Evolutionary conservation across 2,797 vertebrate species (phyloP).

Genomic region (Ficedula albicollis): DNA sequence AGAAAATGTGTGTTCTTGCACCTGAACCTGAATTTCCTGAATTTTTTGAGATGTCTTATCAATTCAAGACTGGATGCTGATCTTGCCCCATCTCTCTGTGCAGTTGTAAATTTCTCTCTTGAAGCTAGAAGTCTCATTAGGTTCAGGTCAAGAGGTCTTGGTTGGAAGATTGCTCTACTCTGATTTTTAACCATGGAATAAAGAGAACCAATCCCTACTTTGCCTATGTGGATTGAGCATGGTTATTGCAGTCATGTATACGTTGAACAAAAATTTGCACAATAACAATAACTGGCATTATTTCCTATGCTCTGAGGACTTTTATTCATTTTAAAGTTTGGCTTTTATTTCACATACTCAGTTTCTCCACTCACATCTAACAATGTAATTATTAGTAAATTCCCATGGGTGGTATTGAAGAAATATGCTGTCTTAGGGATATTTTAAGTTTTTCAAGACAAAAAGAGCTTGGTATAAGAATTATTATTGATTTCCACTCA

Average conservation of each 20-base stretch:
- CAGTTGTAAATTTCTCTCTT: background rate
- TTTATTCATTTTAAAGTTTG: background rate
- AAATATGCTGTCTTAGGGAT: constrained; percentile 15
- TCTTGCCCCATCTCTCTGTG: background rate
- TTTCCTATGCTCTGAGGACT: background rate
- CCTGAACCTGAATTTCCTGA: background rate
- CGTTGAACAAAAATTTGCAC: background rate
- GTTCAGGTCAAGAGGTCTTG: background rate
- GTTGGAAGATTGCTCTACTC: background rate
- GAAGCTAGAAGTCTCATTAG: background rate
- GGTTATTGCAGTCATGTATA: background rate
- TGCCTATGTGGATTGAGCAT: background rate
- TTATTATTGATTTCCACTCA: constrained; percentile 61
- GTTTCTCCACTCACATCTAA: background rate
- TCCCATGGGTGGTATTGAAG: constrained; percentile 6
- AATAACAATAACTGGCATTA: background rate
- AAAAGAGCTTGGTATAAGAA: constrained; percentile 21
- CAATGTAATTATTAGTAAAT: constrained; percentile 40
- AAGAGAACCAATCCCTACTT: background rate
- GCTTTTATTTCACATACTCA: background rate
- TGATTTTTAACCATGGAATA: background rate
- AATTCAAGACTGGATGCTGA: background rate
- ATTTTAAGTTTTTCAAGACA: constrained; percentile 27
- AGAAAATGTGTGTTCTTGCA: background rate
- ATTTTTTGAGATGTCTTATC: background rate